Percentiles rank a stretch among this genome's conserved stretches.
phyloP scores from a whole-genome alignment of 2,113 vertebrate species.

The Sebastes fasciatus region DNA sequence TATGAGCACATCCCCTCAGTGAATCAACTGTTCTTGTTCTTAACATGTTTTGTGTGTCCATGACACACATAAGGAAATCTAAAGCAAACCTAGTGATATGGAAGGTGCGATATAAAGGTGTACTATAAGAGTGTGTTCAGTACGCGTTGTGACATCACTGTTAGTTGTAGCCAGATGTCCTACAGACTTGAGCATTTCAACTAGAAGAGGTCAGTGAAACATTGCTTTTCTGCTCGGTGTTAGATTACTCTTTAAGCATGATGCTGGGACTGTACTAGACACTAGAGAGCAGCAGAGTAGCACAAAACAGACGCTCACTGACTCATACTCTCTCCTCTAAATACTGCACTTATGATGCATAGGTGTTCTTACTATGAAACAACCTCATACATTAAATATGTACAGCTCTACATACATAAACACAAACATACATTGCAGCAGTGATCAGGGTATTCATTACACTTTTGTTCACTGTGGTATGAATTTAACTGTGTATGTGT shows the following conservation, averaged over 20 bases:
- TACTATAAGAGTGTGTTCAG: background rate
- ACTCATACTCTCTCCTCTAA: background rate
- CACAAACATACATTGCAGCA: background rate
- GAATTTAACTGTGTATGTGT: background rate
- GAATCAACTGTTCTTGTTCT: background rate
- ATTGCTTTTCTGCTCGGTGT: background rate
- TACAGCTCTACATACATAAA: background rate
- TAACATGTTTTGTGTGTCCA: background rate
- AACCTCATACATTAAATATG: background rate
- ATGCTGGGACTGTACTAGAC: constrained; percentile 1
- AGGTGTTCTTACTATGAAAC: background rate
- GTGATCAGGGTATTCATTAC: background rate
- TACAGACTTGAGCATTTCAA: constrained; percentile 6
- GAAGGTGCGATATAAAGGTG: background rate
- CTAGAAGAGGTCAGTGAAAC: constrained; percentile 43
- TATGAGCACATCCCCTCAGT: background rate
- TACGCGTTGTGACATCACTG: background rate
- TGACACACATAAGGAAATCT: background rate
- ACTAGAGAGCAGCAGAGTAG: constrained; percentile 66
- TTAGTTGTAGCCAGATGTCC: background rate
- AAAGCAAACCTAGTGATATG: background rate
- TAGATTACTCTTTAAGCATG: background rate
- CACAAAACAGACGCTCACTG: constrained; percentile 5
- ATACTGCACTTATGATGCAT: background rate
- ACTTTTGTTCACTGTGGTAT: background rate